A percentile compares a stretch with the other conserved stretches of the same genome.
These are phyloP conservation scores for Nematolebias whitei DNA, from an alignment of 2,113 vertebrate genomes.

Conservation along the genomic window DNA sequence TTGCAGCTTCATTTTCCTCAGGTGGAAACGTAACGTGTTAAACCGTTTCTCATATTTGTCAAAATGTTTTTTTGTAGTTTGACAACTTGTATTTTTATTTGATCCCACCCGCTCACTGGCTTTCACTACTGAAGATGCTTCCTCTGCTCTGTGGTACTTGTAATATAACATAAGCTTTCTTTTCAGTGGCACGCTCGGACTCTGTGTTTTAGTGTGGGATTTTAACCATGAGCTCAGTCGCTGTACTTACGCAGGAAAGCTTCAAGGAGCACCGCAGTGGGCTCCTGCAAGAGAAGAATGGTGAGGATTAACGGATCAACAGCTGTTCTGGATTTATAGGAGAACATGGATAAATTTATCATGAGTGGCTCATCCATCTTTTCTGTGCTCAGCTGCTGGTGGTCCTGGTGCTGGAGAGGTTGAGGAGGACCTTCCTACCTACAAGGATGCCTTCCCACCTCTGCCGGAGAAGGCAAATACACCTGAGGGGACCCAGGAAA, in stretches of 20 bases:
- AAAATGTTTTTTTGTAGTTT: too few species aligned
- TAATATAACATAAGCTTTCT: neutral
- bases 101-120: too few species aligned
- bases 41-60: too few species aligned
- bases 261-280: constrained; percentile 98
- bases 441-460: constrained; percentile 98
- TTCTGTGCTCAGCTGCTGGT: constrained; percentile 59
- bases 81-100: too few species aligned
- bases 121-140: too few species aligned
- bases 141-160: neutral
- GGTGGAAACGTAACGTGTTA: too few species aligned
- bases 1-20: too few species aligned
- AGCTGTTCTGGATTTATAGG: neutral
- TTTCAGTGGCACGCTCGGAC: constrained; percentile 93
- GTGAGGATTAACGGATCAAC: constrained; percentile 57
- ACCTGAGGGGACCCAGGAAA: constrained; percentile 88
- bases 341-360: too few species aligned
- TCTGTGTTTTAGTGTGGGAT: constrained; percentile 89
- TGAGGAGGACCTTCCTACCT: constrained; percentile 95
- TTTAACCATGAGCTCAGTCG: constrained; percentile 99
- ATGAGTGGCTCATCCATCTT: too few species aligned
- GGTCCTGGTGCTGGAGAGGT: constrained; percentile 88
- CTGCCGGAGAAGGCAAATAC: constrained; percentile 94
- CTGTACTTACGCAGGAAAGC: constrained; percentile 99
- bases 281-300: constrained; percentile 88